phyloP scores from a whole-genome alignment of 2,113 vertebrate species.

The Nibea coibor region DNA sequence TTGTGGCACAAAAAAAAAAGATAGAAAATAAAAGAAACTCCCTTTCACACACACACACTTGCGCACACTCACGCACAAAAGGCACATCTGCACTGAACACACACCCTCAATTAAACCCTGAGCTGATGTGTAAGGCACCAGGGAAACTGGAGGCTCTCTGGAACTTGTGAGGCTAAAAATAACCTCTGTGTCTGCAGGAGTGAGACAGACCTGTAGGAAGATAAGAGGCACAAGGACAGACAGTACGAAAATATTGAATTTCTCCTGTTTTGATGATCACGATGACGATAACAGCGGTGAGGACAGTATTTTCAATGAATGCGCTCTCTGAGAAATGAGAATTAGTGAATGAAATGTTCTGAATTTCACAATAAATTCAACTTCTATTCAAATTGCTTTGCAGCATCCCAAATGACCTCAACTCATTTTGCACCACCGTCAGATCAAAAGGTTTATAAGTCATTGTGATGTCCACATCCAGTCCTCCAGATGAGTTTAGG shows the following conservation, averaged over 20 bases:
- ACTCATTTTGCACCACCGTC: neutral
- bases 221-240: slow-evolving; percentile 54
- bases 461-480: too few relatives aligned
- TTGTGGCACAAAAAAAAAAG: slow-evolving; percentile 33
- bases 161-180: slow-evolving; percentile 72
- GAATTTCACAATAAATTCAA: too few relatives aligned
- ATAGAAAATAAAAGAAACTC: slow-evolving; percentile 43
- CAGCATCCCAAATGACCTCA: neutral
- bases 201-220: slow-evolving; percentile 59
- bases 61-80: slow-evolving; percentile 11
- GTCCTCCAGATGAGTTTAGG: too few relatives aligned
- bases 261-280: neutral
- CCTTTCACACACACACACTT: neutral
- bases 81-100: slow-evolving; percentile 44
- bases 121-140: slow-evolving; percentile 50
- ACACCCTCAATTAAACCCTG: slow-evolving; percentile 57
- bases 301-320: neutral
- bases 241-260: slow-evolving; percentile 7
- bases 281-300: neutral
- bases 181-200: slow-evolving; percentile 63
- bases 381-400: neutral
- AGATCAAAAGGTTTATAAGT: too few relatives aligned
- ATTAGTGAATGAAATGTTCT: neutral
- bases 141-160: slow-evolving; percentile 61
- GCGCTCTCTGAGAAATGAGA: too few relatives aligned